Evolutionary conservation across 2,113 vertebrate genomes (phyloP).

Genomic region (Galeopterus variegatus): DNA sequence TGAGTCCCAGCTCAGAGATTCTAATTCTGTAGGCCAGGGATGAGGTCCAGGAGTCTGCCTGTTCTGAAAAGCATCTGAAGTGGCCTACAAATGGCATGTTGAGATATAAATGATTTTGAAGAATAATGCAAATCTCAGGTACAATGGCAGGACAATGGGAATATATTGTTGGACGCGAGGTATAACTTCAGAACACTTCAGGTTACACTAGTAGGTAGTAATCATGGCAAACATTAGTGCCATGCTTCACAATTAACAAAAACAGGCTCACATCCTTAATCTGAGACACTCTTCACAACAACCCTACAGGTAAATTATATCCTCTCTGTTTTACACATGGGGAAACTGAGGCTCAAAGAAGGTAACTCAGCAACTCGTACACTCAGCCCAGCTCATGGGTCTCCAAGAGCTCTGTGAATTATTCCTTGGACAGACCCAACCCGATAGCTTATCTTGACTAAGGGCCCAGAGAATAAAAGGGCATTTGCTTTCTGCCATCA

Average conservation of each 20-base stretch:
- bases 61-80: background rate
- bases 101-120: conserved; percentile 24
- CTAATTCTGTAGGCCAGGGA: background rate
- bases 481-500: background rate
- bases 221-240: background rate
- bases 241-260: background rate
- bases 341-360: background rate
- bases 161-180: background rate
- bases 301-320: background rate
- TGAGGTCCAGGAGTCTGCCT: background rate
- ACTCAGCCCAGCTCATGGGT: background rate
- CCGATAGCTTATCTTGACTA: background rate
- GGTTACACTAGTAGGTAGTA: background rate
- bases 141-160: background rate
- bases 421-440: background rate
- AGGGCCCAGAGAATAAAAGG: background rate
- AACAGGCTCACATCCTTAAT: background rate
- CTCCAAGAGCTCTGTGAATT: background rate
- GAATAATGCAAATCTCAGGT: background rate
- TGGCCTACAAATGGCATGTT: background rate
- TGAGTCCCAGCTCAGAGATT: background rate
- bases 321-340: background rate
- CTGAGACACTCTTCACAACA: background rate
- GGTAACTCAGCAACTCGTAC: background rate
- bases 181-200: background rate